phyloP scores from a whole-genome alignment of 2,888 invertebrate genomes.

The Synergus laeviventris region DNA sequence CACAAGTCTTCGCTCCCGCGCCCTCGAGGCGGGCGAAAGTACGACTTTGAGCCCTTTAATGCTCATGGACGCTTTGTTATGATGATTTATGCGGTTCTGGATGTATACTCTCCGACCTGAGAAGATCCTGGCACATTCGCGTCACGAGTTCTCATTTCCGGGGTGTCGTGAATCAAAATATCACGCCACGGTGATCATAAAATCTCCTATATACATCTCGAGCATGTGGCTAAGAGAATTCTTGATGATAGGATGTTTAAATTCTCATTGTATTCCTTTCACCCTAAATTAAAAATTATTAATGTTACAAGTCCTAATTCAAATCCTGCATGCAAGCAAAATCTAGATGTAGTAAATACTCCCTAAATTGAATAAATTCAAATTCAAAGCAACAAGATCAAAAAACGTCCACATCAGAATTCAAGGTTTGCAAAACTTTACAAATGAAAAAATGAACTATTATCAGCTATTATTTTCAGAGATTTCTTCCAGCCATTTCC shows the following conservation, averaged over 20 bases:
- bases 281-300: neutral
- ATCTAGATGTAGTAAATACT: too few species aligned
- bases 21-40: conserved; percentile 30
- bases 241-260: conserved; percentile 13
- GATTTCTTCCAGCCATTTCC: too few species aligned
- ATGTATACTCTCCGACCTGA: conserved; percentile 28
- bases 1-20: conserved; percentile 23
- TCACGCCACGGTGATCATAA: conserved; percentile 31
- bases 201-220: conserved; percentile 24
- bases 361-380: too few species aligned
- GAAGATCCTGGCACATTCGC: conserved; percentile 36
- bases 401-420: too few species aligned
- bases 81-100: conserved; percentile 29
- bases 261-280: neutral
- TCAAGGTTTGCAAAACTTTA: too few species aligned
- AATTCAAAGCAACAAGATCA: too few species aligned
- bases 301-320: neutral
- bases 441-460: too few species aligned
- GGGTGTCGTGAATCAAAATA: conserved; percentile 37
- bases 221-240: conserved; percentile 23
- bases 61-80: conserved; percentile 28
- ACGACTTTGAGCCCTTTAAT: conserved; percentile 35
- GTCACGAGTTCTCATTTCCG: conserved; percentile 37
- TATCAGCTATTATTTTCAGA: too few species aligned
- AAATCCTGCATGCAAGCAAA: too few species aligned